These are phyloP conservation scores for Rhombomys opimus DNA, from an alignment of 2,113 vertebrate species.

Conservation along the genomic window DNA sequence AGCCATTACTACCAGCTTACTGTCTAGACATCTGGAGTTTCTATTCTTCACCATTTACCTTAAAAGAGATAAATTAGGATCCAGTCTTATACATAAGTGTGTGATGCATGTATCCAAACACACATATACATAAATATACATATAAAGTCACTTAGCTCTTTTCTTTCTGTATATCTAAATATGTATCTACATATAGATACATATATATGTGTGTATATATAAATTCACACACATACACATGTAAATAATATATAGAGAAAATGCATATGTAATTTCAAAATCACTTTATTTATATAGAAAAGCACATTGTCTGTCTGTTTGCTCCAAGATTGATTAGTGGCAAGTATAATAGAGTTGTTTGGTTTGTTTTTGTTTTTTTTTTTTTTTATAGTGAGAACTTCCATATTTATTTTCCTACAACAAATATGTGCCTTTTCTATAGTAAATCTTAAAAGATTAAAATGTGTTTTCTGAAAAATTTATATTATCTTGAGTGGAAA, in stretches of 20 bases:
- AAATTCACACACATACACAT: background rate
- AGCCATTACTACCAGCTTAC: background rate
- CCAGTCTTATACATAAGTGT: background rate
- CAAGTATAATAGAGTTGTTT: background rate
- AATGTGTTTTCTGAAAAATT: slow-evolving; percentile 38
- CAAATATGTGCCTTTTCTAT: background rate
- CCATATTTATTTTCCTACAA: background rate
- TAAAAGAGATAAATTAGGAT: background rate
- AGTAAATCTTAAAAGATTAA: background rate
- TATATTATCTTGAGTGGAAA: background rate
- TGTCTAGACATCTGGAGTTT: background rate
- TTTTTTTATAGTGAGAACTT: slow-evolving; percentile 29
- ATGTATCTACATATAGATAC: background rate
- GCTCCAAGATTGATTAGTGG: background rate
- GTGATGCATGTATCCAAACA: background rate
- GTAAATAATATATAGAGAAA: background rate
- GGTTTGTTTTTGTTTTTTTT: too few species aligned
- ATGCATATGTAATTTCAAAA: background rate
- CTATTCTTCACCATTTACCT: background rate
- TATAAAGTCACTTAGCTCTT: background rate
- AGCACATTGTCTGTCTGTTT: background rate
- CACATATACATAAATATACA: background rate
- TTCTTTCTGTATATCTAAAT: background rate
- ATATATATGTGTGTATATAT: background rate
- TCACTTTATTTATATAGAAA: background rate